Conservation (phyloP, 2,888 invertebrate species). For the Cataglyphis cursor region DNA sequence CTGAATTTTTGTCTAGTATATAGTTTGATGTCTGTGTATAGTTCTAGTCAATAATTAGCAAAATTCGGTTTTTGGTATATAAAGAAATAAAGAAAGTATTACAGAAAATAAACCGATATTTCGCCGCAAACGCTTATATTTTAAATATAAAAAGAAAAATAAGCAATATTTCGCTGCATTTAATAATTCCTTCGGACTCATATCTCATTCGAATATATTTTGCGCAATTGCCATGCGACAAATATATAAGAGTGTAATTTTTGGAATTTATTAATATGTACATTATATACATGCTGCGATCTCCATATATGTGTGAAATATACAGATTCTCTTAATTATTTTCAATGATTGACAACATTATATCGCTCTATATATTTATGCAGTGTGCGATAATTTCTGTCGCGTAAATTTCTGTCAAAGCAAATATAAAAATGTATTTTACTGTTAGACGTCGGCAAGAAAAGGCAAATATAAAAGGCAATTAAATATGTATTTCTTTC, state of each 20-base stretch:
- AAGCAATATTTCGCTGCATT: conserved; percentile 54
- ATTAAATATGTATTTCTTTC: conserved; percentile 23
- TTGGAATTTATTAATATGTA: conserved; percentile 30
- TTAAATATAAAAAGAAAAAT: conserved; percentile 11
- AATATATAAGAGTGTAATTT: not conserved
- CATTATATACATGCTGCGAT: not conserved
- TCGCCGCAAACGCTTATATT: conserved; percentile 10
- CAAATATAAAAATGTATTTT: conserved; percentile 1
- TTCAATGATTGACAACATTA: not conserved
- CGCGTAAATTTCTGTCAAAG: conserved; percentile 24
- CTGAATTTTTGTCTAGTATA: conserved; percentile 12
- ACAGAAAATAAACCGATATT: conserved; percentile 24
- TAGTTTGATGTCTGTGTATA: not conserved
- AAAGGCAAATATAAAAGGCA: not conserved
- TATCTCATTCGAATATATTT: not conserved
- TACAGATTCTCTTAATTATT: conserved; percentile 17
- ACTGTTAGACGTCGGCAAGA: conserved; percentile 14
- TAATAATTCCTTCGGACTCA: conserved; percentile 17
- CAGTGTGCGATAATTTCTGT: not conserved
- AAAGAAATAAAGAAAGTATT: conserved; percentile 47
- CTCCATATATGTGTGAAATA: not conserved
- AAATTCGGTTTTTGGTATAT: conserved; percentile 1
- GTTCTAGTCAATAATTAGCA: conserved; percentile 39
- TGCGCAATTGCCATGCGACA: conserved; percentile 7
- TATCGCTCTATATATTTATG: conserved; percentile 5